A percentile compares a stretch with the other conserved stretches of the same genome.
Conservation (phyloP, 1,140 invertebrate genomes). For the Macrostomum lignano region DNA sequence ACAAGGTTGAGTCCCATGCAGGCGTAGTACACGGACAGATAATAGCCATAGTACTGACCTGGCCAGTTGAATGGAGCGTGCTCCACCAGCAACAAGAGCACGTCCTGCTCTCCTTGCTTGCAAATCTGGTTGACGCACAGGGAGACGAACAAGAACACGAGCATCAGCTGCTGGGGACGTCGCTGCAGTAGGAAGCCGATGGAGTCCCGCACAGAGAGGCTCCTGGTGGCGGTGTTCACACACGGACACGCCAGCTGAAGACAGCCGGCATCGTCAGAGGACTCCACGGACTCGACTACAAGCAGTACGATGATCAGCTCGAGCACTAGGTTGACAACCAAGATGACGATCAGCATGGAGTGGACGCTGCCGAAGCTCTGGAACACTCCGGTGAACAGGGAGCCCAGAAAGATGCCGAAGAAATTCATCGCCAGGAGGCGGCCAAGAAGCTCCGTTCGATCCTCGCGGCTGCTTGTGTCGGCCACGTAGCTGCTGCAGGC, state of each 20-base stretch:
- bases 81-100: slow-evolving; percentile 17
- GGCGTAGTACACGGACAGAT: slow-evolving; percentile 20
- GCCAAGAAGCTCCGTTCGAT: slow-evolving; percentile 15
- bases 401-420: slow-evolving; percentile 20
- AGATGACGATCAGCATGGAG: slow-evolving; percentile 12
- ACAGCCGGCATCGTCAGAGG: slow-evolving; percentile 5
- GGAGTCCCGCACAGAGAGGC: neutral
- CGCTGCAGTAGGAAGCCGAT: no score
- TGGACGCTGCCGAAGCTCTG: slow-evolving; percentile 12
- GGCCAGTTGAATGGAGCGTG: slow-evolving; percentile 16
- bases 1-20: slow-evolving; percentile 16
- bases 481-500: slow-evolving; percentile 21
- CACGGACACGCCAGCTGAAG: neutral
- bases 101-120: slow-evolving; percentile 20
- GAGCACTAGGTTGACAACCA: slow-evolving; percentile 11
- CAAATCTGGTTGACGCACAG: slow-evolving; percentile 13
- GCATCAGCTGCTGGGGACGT: no score
- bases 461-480: slow-evolving; percentile 13
- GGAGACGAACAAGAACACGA: slow-evolving; percentile 11
- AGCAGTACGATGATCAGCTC: slow-evolving; percentile 11
- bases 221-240: slow-evolving; percentile 3
- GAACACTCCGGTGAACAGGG: slow-evolving; percentile 15
- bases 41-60: slow-evolving; percentile 20
- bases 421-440: slow-evolving; percentile 22
- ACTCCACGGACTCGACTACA: neutral